Conservation (phyloP, 2,888 invertebrate species). For the Celastrina argiolus region DNA sequence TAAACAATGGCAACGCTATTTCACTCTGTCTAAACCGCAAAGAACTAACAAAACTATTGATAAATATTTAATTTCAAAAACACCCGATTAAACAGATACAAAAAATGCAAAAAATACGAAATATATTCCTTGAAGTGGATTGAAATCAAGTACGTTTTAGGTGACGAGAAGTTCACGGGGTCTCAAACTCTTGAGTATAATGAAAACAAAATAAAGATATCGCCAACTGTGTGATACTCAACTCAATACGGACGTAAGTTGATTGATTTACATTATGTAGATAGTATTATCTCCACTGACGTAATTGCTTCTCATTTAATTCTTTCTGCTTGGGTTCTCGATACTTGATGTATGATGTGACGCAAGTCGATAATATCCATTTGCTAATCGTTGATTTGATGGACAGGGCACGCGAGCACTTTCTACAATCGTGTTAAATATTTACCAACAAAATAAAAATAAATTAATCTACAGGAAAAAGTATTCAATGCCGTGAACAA, state of each 20-base stretch:
- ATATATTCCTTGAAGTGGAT: background rate
- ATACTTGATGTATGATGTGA: constrained; percentile 11
- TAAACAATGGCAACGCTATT: background rate
- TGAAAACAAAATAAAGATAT: constrained; percentile 9
- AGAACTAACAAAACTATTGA: too few relatives aligned
- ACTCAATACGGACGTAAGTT: background rate
- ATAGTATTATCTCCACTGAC: constrained; percentile 8
- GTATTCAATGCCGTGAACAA: too few relatives aligned
- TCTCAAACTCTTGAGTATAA: background rate
- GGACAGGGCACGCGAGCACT: background rate
- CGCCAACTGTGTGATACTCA: background rate
- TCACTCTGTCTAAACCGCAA: too few relatives aligned
- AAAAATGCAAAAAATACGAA: too few relatives aligned
- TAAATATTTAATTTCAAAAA: too few relatives aligned
- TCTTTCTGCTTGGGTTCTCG: background rate
- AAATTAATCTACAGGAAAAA: too few relatives aligned
- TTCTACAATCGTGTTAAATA: background rate
- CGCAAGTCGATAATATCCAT: background rate
- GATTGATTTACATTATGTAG: constrained; percentile 4
- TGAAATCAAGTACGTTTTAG: background rate
- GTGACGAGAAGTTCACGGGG: background rate
- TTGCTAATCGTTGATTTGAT: background rate
- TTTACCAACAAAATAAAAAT: background rate
- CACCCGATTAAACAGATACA: too few relatives aligned
- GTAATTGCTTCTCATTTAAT: constrained; percentile 17